Evolutionary conservation across 2,888 invertebrate genomes (phyloP).

Genomic region (Pachycephus smyrnensis): DNA sequence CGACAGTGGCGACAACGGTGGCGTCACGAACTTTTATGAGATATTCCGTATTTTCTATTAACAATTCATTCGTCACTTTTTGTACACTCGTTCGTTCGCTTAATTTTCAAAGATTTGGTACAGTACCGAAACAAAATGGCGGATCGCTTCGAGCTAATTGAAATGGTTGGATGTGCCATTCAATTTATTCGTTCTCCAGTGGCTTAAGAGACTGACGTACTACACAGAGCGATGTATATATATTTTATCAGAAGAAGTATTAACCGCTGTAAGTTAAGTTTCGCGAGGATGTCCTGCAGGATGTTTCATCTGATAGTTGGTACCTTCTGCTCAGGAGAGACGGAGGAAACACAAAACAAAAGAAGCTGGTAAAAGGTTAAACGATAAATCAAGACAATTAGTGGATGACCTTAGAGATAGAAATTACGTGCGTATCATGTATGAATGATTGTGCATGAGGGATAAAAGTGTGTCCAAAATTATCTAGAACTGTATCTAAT

Average conservation of each 20-base stretch:
- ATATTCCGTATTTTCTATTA: not conserved
- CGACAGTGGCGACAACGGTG: not conserved
- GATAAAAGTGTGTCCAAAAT: not conserved
- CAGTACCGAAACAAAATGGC: not conserved
- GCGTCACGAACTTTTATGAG: not conserved
- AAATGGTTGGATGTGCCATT: not conserved
- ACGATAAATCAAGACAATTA: not conserved
- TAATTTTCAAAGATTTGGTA: not conserved
- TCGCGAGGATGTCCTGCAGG: constrained; percentile 1
- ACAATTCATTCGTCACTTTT: not conserved
- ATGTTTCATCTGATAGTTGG: constrained; percentile 12
- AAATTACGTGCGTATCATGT: not conserved
- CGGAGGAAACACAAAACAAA: constrained; percentile 7
- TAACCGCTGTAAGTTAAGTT: constrained; percentile 17
- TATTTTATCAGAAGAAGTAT: constrained; percentile 44
- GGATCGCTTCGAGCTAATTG: not conserved
- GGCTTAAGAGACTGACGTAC: constrained; percentile 40
- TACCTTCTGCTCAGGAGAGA: constrained; percentile 1
- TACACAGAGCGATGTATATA: constrained; percentile 39
- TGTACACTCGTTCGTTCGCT: not conserved
- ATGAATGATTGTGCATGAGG: not conserved
- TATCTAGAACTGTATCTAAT: not conserved
- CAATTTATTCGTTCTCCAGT: constrained; percentile 24
- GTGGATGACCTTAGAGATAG: not conserved
- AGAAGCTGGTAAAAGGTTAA: constrained; percentile 5